Conservation (phyloP, 2,888 invertebrate genomes). For the Orchesellides sinensis region DNA sequence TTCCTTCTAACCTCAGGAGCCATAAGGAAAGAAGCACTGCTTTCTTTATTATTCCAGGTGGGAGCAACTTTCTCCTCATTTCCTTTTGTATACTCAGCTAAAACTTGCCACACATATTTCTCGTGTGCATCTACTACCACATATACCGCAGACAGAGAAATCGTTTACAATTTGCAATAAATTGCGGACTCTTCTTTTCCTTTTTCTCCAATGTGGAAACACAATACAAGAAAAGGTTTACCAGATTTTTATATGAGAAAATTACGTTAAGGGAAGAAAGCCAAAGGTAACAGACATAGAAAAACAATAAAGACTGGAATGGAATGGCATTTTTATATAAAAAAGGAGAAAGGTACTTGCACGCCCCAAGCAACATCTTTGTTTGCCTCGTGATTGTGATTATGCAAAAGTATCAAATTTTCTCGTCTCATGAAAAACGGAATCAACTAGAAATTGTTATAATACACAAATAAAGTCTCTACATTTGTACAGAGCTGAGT, state of each 20-base stretch:
- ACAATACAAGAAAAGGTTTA: not conserved
- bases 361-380: not conserved
- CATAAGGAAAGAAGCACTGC: not conserved
- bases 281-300: too few species aligned
- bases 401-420: slow-evolving; percentile 54
- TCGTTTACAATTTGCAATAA: slow-evolving; percentile 50
- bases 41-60: slow-evolving; percentile 52
- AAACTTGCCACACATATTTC: too few species aligned
- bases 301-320: not conserved
- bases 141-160: not conserved
- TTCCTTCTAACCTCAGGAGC: not conserved
- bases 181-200: slow-evolving; percentile 30
- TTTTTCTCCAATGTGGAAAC: not conserved
- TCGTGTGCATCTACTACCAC: too few species aligned
- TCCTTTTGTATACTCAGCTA: not conserved
- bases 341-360: not conserved
- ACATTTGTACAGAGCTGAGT: slow-evolving; percentile 21
- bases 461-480: slow-evolving; percentile 42
- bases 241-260: not conserved
- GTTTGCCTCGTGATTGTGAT: slow-evolving; percentile 34
- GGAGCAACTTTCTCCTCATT: slow-evolving; percentile 9
- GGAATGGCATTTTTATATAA: not conserved
- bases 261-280: not conserved
- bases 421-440: slow-evolving; percentile 26
- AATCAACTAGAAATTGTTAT: slow-evolving; percentile 34